Percentiles rank a stretch among this genome's conserved stretches.
Evolutionary conservation across 2,113 vertebrate species (phyloP).

Genomic region (Poeciliopsis retropinna): DNA sequence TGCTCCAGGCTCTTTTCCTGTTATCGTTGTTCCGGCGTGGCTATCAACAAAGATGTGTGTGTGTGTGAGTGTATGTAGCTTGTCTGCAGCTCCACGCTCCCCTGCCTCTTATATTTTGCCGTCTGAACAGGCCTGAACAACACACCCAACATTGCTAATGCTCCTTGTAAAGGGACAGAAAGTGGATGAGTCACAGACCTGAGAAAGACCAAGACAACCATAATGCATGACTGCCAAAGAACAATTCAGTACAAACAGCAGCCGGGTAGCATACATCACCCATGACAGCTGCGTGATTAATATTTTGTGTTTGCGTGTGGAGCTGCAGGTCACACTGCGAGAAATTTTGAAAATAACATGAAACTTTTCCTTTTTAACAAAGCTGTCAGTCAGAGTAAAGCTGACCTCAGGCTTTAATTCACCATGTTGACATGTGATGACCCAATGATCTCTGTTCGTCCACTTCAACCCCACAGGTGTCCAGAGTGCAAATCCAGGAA

Average conservation of each 20-base stretch:
- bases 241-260: constrained; percentile 46
- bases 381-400: neutral
- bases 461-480: constrained; percentile 70
- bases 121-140: constrained; percentile 50
- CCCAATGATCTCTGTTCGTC: constrained; percentile 47
- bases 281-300: constrained; percentile 26
- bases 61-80: constrained; percentile 32
- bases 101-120: constrained; percentile 52
- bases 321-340: neutral
- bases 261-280: constrained; percentile 7
- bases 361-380: neutral
- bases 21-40: constrained; percentile 26
- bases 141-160: constrained; percentile 40
- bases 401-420: constrained; percentile 31
- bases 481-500: constrained; percentile 43
- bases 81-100: constrained; percentile 47
- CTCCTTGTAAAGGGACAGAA: constrained; percentile 20
- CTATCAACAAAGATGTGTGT: constrained; percentile 48
- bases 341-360: neutral
- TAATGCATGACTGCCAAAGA: constrained; percentile 40
- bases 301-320: neutral
- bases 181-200: constrained; percentile 28
- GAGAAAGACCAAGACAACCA: constrained; percentile 36
- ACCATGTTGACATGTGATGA: constrained; percentile 49
- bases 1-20: constrained; percentile 51